Evolutionary conservation across 1,140 invertebrate genomes (phyloP).

Genomic region (Ganaspis sp.): DNA sequence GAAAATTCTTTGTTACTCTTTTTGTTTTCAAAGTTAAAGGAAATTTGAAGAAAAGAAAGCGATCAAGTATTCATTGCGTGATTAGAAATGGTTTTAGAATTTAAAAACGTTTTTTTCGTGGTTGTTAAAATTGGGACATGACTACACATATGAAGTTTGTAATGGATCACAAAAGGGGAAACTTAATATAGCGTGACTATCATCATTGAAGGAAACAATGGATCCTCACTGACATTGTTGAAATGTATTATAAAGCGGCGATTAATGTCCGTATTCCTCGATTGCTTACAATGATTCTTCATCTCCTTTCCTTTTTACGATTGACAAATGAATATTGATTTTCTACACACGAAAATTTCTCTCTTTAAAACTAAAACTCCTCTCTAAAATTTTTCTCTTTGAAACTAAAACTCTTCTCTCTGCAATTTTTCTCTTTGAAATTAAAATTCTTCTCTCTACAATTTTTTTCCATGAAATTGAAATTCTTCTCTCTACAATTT

Average conservation of each 20-base stretch:
- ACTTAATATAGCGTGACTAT: conserved; percentile 43
- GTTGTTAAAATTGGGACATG: neutral
- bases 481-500: no score
- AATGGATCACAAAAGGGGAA: conserved; percentile 21
- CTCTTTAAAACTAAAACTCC: neutral
- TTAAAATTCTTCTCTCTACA: no score
- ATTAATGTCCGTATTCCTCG: conserved; percentile 53
- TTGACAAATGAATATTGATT: conserved; percentile 5
- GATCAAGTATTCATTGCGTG: neutral
- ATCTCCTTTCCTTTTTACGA: conserved; percentile 42
- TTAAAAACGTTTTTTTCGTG: neutral
- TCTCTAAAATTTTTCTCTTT: no score
- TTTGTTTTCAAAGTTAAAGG: neutral
- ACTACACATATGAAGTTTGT: neutral
- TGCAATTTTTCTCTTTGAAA: no score
- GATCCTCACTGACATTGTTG: conserved; percentile 50
- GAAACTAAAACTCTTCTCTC: no score
- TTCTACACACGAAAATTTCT: neutral
- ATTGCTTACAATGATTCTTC: conserved; percentile 50
- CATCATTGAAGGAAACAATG: conserved; percentile 44
- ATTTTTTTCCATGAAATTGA: no score
- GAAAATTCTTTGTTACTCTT: neutral
- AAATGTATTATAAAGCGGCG: conserved; percentile 53
- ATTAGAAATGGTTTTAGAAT: neutral
- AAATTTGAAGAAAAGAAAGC: neutral